These are phyloP conservation scores for Equus przewalskii DNA, from an alignment of 2,113 vertebrate species.

Conservation along the genomic window DNA sequence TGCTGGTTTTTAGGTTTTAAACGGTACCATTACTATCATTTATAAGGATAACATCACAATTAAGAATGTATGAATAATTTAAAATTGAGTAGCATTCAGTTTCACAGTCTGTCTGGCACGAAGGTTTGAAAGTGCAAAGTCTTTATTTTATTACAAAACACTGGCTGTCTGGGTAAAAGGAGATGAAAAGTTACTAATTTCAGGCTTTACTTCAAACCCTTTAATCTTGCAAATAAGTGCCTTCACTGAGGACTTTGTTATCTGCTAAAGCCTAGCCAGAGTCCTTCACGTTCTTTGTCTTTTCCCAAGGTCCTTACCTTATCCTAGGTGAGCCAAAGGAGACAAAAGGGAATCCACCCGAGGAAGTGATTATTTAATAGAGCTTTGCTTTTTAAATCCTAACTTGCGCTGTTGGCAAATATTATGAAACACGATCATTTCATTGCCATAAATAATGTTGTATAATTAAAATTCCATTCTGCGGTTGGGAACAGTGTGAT, in stretches of 20 bases:
- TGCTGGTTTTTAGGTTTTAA: conserved; percentile 78
- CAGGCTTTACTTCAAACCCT: conserved; percentile 85
- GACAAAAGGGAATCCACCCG: conserved; percentile 66
- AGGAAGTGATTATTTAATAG: conserved; percentile 48
- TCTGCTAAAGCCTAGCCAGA: conserved; percentile 68
- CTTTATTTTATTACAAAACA: conserved; percentile 84
- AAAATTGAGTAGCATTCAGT: conserved; percentile 73
- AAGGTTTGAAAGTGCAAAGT: conserved; percentile 64
- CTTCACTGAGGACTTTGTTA: conserved; percentile 66
- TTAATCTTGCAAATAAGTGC: conserved; percentile 81
- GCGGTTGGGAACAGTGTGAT: conserved; percentile 83
- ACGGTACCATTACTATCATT: conserved; percentile 81
- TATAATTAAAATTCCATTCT: conserved; percentile 87
- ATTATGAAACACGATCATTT: conserved; percentile 31
- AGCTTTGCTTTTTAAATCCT: conserved; percentile 79
- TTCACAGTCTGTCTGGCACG: conserved; percentile 59
- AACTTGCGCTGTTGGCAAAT: conserved; percentile 73
- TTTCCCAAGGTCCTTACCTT: conserved; percentile 60
- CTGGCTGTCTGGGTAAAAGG: conserved; percentile 56
- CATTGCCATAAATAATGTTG: conserved; percentile 84
- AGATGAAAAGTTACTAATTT: conserved; percentile 85
- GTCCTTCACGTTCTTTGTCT: conserved; percentile 69
- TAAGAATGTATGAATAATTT: conserved; percentile 82
- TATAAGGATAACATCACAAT: conserved; percentile 83
- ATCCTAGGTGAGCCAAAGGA: conserved; percentile 77